A percentile compares a stretch with the other conserved stretches of the same genome.
Conservation (phyloP, 1,140 invertebrate species). For the Ladona fulva region DNA sequence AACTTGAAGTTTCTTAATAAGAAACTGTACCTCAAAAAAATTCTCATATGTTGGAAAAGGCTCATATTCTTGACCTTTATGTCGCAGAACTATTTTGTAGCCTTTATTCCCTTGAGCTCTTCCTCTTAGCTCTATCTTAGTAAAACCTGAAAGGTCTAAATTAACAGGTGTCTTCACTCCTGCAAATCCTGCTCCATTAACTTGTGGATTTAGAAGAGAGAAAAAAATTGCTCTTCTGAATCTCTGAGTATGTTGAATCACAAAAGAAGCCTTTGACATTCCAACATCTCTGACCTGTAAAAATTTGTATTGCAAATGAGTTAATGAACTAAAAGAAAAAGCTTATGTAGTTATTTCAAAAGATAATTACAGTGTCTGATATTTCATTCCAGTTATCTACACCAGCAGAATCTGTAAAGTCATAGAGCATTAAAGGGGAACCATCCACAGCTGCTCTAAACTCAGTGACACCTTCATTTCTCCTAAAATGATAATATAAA, state of each 20-base stretch:
- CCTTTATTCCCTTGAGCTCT: constrained; percentile 46
- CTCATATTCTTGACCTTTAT: constrained; percentile 45
- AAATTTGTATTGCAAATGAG: too few species aligned
- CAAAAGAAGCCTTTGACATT: constrained; percentile 53
- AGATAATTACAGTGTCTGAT: constrained; percentile 47
- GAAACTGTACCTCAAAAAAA: constrained; percentile 43
- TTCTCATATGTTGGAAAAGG: constrained; percentile 52
- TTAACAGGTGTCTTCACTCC: constrained; percentile 42
- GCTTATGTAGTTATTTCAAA: too few species aligned
- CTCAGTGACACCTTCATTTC: too few species aligned
- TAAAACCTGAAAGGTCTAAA: constrained; percentile 41
- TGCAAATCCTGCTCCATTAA: constrained; percentile 60
- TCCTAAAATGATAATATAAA: too few species aligned
- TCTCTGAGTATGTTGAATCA: constrained; percentile 45
- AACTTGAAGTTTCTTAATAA: too few species aligned
- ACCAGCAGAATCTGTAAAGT: constrained; percentile 34
- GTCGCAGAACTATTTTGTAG: constrained; percentile 53
- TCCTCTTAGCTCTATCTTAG: constrained; percentile 43
- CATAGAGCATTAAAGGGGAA: constrained; percentile 30
- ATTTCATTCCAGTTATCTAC: constrained; percentile 47
- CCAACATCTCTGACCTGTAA: constrained; percentile 41
- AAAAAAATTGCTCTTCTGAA: constrained; percentile 58
- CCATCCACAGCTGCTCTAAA: too few species aligned
- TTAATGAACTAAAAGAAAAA: too few species aligned
- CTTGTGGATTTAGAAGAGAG: constrained; percentile 54